Conservation (phyloP, 2,797 vertebrate species). For the Sylvilagus floridanus region DNA sequence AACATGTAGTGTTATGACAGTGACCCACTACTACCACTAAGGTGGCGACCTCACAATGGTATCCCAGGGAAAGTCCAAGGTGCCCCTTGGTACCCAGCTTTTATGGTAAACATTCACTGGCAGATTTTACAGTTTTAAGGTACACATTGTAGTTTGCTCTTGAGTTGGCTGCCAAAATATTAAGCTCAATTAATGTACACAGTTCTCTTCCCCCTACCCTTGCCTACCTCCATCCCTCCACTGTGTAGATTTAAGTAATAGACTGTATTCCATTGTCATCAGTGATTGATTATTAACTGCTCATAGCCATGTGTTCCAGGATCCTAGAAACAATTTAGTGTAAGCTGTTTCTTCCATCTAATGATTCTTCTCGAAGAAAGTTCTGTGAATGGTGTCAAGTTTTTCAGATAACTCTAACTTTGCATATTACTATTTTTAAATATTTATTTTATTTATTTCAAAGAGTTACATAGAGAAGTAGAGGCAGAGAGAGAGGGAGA, state of each 20-base stretch:
- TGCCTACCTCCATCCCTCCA: background rate
- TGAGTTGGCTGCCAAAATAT: slow-evolving; percentile 37
- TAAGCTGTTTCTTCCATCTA: background rate
- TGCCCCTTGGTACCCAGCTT: background rate
- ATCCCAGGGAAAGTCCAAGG: slow-evolving; percentile 4
- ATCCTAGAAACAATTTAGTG: background rate
- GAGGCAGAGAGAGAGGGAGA: slow-evolving; percentile 70
- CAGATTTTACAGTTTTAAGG: slow-evolving; percentile 53
- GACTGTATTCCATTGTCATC: slow-evolving; percentile 33
- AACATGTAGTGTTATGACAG: background rate
- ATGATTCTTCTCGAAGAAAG: background rate
- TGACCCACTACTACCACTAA: background rate
- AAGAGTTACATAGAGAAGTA: no score
- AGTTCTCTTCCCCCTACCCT: background rate
- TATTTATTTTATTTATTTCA: no score
- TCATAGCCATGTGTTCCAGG: background rate
- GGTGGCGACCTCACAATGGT: background rate
- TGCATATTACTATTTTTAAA: background rate
- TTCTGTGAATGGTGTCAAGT: background rate
- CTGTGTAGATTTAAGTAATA: slow-evolving; percentile 40
- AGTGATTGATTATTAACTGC: slow-evolving; percentile 18
- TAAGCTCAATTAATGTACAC: slow-evolving; percentile 55
- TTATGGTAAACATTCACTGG: slow-evolving; percentile 25
- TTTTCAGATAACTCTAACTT: background rate
- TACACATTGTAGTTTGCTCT: slow-evolving; percentile 64